Evolutionary conservation across 2,888 invertebrate species (phyloP).

Genomic region (Tubulanus polymorphus): DNA sequence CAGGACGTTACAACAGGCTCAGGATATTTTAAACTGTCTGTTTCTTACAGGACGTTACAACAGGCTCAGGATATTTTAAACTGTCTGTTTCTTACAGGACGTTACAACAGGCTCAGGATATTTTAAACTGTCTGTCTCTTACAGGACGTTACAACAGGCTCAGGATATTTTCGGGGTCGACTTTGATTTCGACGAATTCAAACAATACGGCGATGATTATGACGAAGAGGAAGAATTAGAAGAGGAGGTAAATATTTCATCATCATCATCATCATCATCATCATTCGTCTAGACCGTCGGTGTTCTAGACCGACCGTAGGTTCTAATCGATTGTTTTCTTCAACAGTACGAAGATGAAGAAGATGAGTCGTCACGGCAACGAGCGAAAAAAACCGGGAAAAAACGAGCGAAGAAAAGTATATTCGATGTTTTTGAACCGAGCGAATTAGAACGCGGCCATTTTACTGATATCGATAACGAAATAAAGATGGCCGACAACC

Average conservation of each 20-base stretch:
- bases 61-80: no score
- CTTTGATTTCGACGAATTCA: slow-evolving; percentile 65
- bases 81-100: no score
- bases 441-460: slow-evolving; percentile 91
- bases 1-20: no score
- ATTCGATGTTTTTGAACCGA: slow-evolving; percentile 80
- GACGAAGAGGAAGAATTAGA: slow-evolving; percentile 46
- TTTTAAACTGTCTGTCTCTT: no score
- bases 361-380: slow-evolving; percentile 28
- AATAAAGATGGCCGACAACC: slow-evolving; percentile 58
- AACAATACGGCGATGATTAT: slow-evolving; percentile 47
- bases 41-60: no score
- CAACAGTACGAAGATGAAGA: slow-evolving; percentile 34
- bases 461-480: slow-evolving; percentile 92
- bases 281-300: neutral
- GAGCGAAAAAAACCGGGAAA: slow-evolving; percentile 29
- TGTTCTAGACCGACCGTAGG: no score
- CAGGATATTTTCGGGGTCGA: slow-evolving; percentile 99
- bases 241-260: slow-evolving; percentile 37
- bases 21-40: no score
- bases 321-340: neutral
- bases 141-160: slow-evolving; percentile 87
- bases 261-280: neutral
- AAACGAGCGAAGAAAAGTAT: slow-evolving; percentile 45
- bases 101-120: no score